Evolutionary conservation across 2,113 vertebrate species (phyloP), one percentile per base, ranked within the genome.

Genomic region (Helogale parvula): DNA sequence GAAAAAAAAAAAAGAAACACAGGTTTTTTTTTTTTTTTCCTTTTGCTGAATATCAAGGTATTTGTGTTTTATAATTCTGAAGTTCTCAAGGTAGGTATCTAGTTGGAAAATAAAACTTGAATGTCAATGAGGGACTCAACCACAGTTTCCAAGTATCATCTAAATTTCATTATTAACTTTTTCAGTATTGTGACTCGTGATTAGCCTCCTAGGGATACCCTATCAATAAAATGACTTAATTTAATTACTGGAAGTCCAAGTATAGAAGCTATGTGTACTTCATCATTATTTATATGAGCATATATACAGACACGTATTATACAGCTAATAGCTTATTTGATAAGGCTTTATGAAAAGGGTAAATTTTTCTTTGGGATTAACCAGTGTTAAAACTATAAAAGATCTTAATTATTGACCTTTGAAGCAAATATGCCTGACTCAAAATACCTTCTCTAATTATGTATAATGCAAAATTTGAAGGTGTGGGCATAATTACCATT

Each of bases 141-240:
- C 3, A 88, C 29, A 93, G 95, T 60, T 38, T 95, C 90, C 47
- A 88, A 92, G 29, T 72, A 21, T 31, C 35, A 45, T 71, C 93
- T 94, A 66, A 96, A 91, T 98, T 94, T 0, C 72, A 87, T 94
- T 88, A 93, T 68, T 97, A 94, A 96, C 15, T 95, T 97, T 95
- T 87, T 86, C 77, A 29, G 0, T 52, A 80, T 21, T 12, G 21
- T 69, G 50, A 65, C 10, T 92, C 90, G 81, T 41, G 95, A 89
- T 93, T 94, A 97, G 71, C 9, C 7, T 79, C 92, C 94, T 35
- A 72, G 82, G 79, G 94, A 93, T 23, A 85, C 63, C 76, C 14
- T 57, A 83, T 97, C 89, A 93, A 77, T 85, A 80, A 88, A 89
- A 83, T 47, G 14, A 91, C 21, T 93, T 77, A 63, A 50, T 83